Conservation (phyloP, 1,140 invertebrate genomes). For the Galleria mellonella region DNA sequence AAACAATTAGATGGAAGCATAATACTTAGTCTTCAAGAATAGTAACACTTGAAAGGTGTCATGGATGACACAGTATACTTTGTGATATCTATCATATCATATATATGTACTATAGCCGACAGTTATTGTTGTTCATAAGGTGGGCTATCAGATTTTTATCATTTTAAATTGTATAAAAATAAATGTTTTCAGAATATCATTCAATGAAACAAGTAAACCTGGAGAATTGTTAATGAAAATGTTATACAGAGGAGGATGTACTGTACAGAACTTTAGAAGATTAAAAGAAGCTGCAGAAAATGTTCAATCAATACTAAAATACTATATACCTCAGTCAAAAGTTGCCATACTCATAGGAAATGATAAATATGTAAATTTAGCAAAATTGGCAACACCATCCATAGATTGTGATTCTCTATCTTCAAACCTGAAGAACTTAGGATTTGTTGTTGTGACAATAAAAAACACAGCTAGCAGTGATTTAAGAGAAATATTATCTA, state of each 20-base stretch:
- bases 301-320: constrained; percentile 29
- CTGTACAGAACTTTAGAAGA: constrained; percentile 28
- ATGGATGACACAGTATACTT: too few relatives aligned
- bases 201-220: constrained; percentile 28
- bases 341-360: constrained; percentile 60
- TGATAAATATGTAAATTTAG: constrained; percentile 52
- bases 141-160: too few relatives aligned
- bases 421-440: constrained; percentile 42
- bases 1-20: too few relatives aligned
- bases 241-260: constrained; percentile 36
- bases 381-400: constrained; percentile 54
- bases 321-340: constrained; percentile 45
- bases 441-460: constrained; percentile 51
- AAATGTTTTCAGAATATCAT: constrained; percentile 15
- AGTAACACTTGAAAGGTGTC: too few relatives aligned
- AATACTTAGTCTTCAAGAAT: too few relatives aligned
- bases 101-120: too few relatives aligned
- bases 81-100: too few relatives aligned
- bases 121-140: too few relatives aligned
- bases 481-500: constrained; percentile 38
- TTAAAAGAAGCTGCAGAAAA: constrained; percentile 21
- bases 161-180: too few relatives aligned
- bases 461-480: constrained; percentile 39
- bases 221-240: constrained; percentile 41
- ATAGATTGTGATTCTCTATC: constrained; percentile 58